Evolutionary conservation across 2,113 vertebrate species (phyloP), one percentile per base, ranked within the genome.

Genomic region (Ochotona curzoniae): DNA sequence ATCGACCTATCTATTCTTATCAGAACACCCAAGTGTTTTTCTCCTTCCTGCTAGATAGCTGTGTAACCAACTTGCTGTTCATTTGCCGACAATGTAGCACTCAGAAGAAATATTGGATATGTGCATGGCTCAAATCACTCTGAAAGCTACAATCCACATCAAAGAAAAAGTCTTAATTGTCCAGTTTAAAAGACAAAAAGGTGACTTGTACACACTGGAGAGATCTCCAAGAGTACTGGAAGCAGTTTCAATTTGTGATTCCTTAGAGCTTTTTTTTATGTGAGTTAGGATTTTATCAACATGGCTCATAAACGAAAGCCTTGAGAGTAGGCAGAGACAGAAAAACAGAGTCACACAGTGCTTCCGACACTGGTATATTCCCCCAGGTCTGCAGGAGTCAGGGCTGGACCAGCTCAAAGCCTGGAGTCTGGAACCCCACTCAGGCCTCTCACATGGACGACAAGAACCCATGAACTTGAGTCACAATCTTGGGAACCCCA

Each of bases 221-320:
- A 28, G 3, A 54, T 47, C 7, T 47, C 5, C 11, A 26, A 66
- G 4, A 61, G 1, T 12, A 35, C 57, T 13, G n/a, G 17, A 20
- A 20, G 70, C 57, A 60, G 6, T 28, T 95, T 91, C 60, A 13
- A 73, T 57, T 23, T 20, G 13, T 75, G 87, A 54, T 92, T 69
- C 84, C 57, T 35, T 61, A 25, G 26, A 90, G 2, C 0, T 25
- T 78, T 83, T 78, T 83, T 73, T 79, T 90, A 11, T 78, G 32
- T 83, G 74, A 26, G 82, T 87, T 92, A 76, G 26, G 23, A 63
- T 38, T 83, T 95, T 63, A 86, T 2, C 87, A 25, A 82, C n/a
- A 83, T 28, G 54, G 30, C 44, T 91, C 28, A 83, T 35, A 61
- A 85, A 91, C 21, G 61, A 79, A 87, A 57, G 54, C 14, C 54